Conservation (phyloP, 2,888 invertebrate genomes). For the Lymantria dispar region DNA sequence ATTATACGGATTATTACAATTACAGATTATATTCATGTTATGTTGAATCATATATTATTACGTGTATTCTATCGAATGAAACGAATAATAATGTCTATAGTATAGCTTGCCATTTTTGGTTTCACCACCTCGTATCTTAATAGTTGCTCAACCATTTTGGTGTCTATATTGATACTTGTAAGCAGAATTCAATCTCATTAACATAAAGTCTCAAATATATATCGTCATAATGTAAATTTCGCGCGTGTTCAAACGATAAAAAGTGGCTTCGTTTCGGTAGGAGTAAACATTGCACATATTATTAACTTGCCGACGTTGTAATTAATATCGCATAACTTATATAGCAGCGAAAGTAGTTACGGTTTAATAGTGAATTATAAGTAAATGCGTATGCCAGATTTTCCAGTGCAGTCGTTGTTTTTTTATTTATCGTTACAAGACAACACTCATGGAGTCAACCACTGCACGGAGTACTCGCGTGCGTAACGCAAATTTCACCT, state of each 20-base stretch:
- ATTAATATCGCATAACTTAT: conserved; percentile 59
- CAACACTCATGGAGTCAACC: conserved; percentile 58
- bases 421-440: conserved; percentile 46
- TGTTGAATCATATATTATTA: background rate
- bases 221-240: conserved; percentile 9
- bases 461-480: conserved; percentile 70
- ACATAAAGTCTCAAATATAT: conserved; percentile 21
- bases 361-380: conserved; percentile 59
- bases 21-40: conserved; percentile 2
- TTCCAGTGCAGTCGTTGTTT: conserved; percentile 62
- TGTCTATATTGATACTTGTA: conserved; percentile 3
- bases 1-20: background rate
- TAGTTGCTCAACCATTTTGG: conserved; percentile 12
- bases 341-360: conserved; percentile 69
- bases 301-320: conserved; percentile 43
- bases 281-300: conserved; percentile 22
- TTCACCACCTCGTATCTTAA: conserved; percentile 16
- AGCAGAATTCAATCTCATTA: conserved; percentile 18
- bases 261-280: conserved; percentile 12
- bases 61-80: conserved; percentile 2
- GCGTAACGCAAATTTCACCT: conserved; percentile 63
- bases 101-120: conserved; percentile 16
- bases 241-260: conserved; percentile 32
- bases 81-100: conserved; percentile 13
- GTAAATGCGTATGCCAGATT: conserved; percentile 61